A percentile compares a stretch with the other conserved stretches of the same genome.
These are phyloP conservation scores for Tanytarsus gracilentus DNA, from an alignment of 2,888 invertebrate species.

Conservation along the genomic window DNA sequence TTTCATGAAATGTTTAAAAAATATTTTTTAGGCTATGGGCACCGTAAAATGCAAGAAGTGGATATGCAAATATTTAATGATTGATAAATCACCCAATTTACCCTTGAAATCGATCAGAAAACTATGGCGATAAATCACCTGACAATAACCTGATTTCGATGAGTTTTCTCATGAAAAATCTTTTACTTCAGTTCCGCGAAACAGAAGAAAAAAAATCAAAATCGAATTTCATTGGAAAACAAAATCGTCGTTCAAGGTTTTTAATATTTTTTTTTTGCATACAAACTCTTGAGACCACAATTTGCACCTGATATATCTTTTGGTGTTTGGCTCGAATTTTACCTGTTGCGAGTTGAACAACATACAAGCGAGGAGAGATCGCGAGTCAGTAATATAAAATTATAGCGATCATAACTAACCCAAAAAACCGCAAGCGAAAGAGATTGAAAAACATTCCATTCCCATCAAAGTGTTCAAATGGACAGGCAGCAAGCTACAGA, in stretches of 20 bases:
- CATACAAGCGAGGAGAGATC: too few relatives aligned
- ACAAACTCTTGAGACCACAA: neutral
- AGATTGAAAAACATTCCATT: conserved; percentile 8
- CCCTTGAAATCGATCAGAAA: conserved; percentile 2
- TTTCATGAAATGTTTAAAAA: too few relatives aligned
- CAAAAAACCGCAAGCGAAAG: neutral
- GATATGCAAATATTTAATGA: conserved; percentile 5
- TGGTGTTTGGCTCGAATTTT: too few relatives aligned
- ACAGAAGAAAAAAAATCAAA: neutral
- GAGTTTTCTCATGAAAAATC: neutral
- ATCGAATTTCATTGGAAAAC: neutral
- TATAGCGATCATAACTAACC: neutral
- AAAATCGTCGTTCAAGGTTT: neutral
- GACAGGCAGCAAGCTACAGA: too few relatives aligned
- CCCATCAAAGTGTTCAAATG: too few relatives aligned
- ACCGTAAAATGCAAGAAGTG: too few relatives aligned
- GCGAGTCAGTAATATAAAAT: too few relatives aligned
- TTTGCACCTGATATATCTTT: neutral
- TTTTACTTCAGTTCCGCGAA: neutral
- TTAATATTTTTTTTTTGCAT: neutral
- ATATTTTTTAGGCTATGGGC: too few relatives aligned
- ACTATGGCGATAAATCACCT: conserved; percentile 2
- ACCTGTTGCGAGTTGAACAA: too few relatives aligned
- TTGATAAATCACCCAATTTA: conserved; percentile 9
- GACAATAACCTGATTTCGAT: neutral